Base-by-base conservation (phyloP, 1,140 invertebrate species). In the Amphibalanus amphitrite region DNA sequence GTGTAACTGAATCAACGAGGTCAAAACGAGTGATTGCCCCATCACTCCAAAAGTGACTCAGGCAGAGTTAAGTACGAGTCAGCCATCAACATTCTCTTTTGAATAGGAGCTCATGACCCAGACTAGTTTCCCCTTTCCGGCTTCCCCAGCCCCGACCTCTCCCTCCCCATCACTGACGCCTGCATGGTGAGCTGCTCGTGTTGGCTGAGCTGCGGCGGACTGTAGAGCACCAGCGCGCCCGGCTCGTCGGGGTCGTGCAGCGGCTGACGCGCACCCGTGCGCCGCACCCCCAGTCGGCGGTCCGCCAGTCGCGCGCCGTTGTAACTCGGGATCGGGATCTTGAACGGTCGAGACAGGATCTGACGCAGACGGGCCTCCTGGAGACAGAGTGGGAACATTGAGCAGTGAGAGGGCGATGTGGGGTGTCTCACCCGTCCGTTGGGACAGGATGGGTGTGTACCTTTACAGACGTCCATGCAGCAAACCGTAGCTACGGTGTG, bases 211-310 rank as follows among this genome's bases (percentile, higher is more conserved):
- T 87, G 85, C 23, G 91, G 90, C 3, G 97, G 97, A 17, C 82
- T 79, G 79, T 90, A 98, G 25, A 99, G 82, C 26, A 99, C 88
- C 3, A 99, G 81, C 0, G 97, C 95, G 79, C 91, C 92, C 30
- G 95, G 92, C 77, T 90, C 95, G 77, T 90, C 86, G 0, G 97
- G 97, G 83, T 99, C 96, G 79, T 96, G 91, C 23, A 99, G 80
- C 0, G 97, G 82, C 73, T 88, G 85, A 75, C 89, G 82, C 1
- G 86, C 83, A 26, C 87, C 87, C 75, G 84, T 81, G 64, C 90
- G 82, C 70, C 86, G 82, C 68, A 94, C 83, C 0, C 93, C 93
- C 15, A 95, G 80, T 38, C 89, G 85, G 30, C 78, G 77, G 77
- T 86, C 87, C 40, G 86, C 87, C 0, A 85, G 83, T 1, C 65